Base-by-base conservation (phyloP, 1,140 invertebrate species). In the Choristoneura fumiferana region DNA sequence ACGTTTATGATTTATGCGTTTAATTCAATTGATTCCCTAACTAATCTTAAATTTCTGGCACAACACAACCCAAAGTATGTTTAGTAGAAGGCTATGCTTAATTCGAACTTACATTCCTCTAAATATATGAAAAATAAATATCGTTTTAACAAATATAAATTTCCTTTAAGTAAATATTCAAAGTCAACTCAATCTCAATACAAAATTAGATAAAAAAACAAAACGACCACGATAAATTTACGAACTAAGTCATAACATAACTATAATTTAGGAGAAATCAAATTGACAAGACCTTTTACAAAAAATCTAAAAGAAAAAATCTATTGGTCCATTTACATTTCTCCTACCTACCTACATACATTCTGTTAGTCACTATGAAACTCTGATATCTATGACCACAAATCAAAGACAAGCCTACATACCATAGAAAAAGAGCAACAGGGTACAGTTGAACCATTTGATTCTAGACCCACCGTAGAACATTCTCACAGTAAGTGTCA, bases 271-370 rank as follows among this genome's bases (percentile, higher is more conserved):
- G n/a, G n/a, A n/a, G 6, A 29, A 29, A 29, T 29, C 2, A 29
- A 29, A 29, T 3, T 29, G 22, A 29, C 22, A 29, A 29, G 2
- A 29, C 22, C 2, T n/a, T n/a, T n/a, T n/a, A n/a, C n/a, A 29
- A 29, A 29, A 29, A 29, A 29, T 29, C 22, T 29, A 29, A 29
- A 29, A 29, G 22, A 29, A 29, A 29, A 29, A 29, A 29, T 29
- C 22, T 29, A 37, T 49, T 49, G 43, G 43, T 49, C 43, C 43
- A 49, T 29, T 29, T 29, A 49, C 22, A 22, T 29, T 49, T 10
- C 5, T 10, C 12, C 17, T 22, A 49, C 4, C 18, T 22, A 49
- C n/a, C 17, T 49, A 13, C 18, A 22, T 43, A 17, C 6, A 0
- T n/a, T n/a, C n/a, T n/a, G n/a, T n/a, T n/a, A n/a, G n/a, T n/a